phyloP scores from a whole-genome alignment of 2,797 vertebrate species.

The Falco novaeseelandiae region DNA sequence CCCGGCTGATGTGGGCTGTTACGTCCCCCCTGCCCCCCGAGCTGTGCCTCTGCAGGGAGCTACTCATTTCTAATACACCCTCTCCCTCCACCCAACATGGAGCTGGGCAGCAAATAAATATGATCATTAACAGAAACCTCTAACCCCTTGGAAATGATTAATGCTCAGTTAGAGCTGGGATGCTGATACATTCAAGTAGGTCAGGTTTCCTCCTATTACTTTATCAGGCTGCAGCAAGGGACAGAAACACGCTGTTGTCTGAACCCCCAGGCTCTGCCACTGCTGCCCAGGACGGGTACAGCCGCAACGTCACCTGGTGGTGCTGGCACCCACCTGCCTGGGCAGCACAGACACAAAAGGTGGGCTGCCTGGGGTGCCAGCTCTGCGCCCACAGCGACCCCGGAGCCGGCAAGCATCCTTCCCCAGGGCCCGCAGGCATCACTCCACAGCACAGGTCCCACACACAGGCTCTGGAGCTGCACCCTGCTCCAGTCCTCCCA shows the following conservation, averaged over 20 bases:
- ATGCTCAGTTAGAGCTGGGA: background rate
- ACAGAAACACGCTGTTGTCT: fast-evolving
- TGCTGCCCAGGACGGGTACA: fast-evolving
- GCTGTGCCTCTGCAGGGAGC: background rate
- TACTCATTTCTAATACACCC: background rate
- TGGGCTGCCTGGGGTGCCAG: background rate
- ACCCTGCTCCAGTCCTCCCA: fast-evolving
- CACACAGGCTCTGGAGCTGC: background rate
- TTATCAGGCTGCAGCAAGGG: background rate
- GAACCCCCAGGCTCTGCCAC: background rate
- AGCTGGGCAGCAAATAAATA: background rate
- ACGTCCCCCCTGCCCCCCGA: background rate
- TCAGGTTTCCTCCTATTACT: background rate
- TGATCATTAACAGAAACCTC: background rate
- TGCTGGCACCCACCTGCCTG: background rate
- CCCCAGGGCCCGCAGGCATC: fast-evolving
- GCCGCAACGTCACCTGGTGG: fast-evolving
- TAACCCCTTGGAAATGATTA: background rate
- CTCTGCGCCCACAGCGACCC: fast-evolving
- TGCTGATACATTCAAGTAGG: background rate
- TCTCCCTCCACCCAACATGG: background rate
- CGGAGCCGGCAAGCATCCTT: fast-evolving
- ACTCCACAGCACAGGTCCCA: background rate
- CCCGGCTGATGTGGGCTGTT: fast-evolving
- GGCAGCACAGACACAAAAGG: background rate